A percentile compares a stretch with the other conserved stretches of the same genome.
Conservation (phyloP, 2,888 invertebrate genomes). For the Arctia plantaginis region DNA sequence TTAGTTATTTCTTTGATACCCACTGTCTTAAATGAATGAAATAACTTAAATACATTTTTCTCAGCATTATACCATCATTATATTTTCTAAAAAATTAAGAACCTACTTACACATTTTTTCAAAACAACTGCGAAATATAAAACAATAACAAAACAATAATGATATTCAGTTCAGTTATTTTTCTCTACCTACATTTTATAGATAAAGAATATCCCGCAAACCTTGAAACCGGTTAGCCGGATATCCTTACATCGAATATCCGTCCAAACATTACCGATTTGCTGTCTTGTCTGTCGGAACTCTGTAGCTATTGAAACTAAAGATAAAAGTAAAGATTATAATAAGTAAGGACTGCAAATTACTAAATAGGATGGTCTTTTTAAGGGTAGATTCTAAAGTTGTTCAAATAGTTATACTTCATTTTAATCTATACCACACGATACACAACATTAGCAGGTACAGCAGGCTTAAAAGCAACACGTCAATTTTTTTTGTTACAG, state of each 20-base stretch:
- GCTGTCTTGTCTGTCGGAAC: background rate
- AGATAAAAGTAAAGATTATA: background rate
- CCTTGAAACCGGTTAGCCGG: background rate
- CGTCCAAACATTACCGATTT: background rate
- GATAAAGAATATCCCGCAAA: background rate
- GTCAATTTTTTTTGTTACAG: background rate
- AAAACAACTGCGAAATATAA: background rate
- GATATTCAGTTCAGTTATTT: background rate
- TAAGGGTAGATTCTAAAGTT: background rate
- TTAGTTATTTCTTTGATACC: background rate
- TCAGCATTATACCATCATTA: background rate
- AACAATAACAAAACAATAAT: background rate
- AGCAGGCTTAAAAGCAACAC: background rate
- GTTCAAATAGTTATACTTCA: background rate
- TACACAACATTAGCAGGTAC: no score
- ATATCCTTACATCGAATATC: background rate
- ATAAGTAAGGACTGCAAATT: background rate
- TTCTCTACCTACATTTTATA: background rate
- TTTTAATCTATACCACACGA: no score
- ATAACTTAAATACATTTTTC: background rate
- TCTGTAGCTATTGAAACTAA: background rate
- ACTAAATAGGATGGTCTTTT: background rate
- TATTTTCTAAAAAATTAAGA: background rate
- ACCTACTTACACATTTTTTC: background rate
- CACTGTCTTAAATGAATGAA: background rate